These are phyloP conservation scores for Ligdia adustata DNA, from an alignment of 2,888 invertebrate species.

Conservation along the genomic window DNA sequence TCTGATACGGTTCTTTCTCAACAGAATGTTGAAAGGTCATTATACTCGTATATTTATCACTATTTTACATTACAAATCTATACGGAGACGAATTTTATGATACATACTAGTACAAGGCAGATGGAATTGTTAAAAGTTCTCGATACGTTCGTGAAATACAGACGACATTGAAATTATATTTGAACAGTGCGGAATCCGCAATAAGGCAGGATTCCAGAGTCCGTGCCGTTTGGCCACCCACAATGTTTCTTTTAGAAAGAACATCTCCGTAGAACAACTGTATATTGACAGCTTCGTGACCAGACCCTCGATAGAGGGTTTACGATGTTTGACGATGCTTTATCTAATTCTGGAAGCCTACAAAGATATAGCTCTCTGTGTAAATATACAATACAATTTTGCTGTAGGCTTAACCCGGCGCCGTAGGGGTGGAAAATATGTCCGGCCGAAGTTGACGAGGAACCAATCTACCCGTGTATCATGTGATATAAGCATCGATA, in stretches of 20 bases:
- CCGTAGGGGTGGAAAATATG: too few relatives aligned
- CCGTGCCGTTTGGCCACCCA: constrained; percentile 12
- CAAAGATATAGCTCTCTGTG: neutral
- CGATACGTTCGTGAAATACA: constrained; percentile 6
- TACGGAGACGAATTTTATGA: too few relatives aligned
- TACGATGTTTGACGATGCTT: constrained; percentile 8
- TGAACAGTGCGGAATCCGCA: neutral
- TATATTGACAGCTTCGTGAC: constrained; percentile 6
- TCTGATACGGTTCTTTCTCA: too few relatives aligned
- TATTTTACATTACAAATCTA: too few relatives aligned
- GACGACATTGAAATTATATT: neutral
- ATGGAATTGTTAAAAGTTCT: too few relatives aligned
- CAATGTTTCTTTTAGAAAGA: constrained; percentile 2
- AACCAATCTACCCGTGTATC: too few relatives aligned
- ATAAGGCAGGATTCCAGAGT: neutral
- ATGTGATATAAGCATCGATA: too few relatives aligned
- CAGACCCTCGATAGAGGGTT: constrained; percentile 5
- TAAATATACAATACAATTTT: neutral
- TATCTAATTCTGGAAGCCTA: constrained; percentile 5
- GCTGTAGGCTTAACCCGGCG: too few relatives aligned
- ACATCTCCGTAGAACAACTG: constrained; percentile 24
- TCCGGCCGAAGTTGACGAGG: too few relatives aligned
- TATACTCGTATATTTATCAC: too few relatives aligned
- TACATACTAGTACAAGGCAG: too few relatives aligned
- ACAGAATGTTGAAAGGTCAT: too few relatives aligned